Evolutionary conservation across 1,140 invertebrate species (phyloP), one percentile per base, ranked within the genome.

Genomic region (Heliconius congener): DNA sequence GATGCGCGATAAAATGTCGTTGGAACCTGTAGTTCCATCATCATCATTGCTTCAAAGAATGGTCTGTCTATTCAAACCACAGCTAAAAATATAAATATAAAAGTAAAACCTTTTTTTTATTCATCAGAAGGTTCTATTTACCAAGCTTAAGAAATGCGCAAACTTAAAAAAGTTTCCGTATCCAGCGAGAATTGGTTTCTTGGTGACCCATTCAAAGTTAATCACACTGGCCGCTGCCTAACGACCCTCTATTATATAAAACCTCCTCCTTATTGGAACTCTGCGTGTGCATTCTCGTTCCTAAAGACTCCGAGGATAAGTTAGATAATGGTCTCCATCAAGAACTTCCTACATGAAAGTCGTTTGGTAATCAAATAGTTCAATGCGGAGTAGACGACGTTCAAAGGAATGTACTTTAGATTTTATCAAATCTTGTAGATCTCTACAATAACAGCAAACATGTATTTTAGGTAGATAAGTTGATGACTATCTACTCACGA

Each of bases 181-280:
- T 30, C 23, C 60, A 30, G 23, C 13, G 60, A 30, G 60, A 66
- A 66, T 66, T 66, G 60, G 60, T 66, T 66, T 66, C 60, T 66
- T 66, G 60, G 60, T 66, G 60, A 66, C 60, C 60, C 60, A 66
- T 66, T 66, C 60, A 66, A 66, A 66, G 60, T 66, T 66, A 66
- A 66, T 66, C 60, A 66, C 60, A 30, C 27, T 66, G 60, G 60
- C 60, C 60, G 60, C 27, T 66, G 60, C 60, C 60, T 66, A 66
- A 66, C 60, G 60, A 66, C 23, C 23, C 27, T 66, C 60, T 66
- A 66, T 66, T 66, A 66, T 66, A 66, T n/a, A 66, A 66, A 66
- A 66, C 60, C 27, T 27, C 60, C 23, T 66, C 23, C 60, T 66
- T 66, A 30, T 66, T 66, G 23, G 23, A 66, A 30, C 60, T 30